A percentile compares a stretch with the other conserved stretches of the same genome.
Conservation (phyloP, 2,113 vertebrate genomes). For the Egretta garzetta region DNA sequence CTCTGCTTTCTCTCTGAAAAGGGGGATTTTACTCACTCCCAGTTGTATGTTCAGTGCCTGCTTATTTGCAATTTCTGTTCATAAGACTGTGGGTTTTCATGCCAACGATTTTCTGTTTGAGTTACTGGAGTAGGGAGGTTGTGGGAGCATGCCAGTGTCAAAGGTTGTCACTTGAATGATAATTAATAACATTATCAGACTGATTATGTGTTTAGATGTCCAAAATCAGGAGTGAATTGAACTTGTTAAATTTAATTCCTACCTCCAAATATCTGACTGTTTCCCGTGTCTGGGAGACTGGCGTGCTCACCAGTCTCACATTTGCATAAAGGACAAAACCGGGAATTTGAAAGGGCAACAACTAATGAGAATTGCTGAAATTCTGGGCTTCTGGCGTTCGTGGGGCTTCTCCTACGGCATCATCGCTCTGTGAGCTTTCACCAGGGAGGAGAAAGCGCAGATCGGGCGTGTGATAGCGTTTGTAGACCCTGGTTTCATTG, state of each 20-base stretch:
- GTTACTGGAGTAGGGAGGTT: slow-evolving; percentile 60
- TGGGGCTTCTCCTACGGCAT: background rate
- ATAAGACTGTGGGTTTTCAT: slow-evolving; percentile 55
- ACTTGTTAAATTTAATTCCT: slow-evolving; percentile 71
- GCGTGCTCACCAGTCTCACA: background rate
- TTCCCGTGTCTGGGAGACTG: slow-evolving; percentile 15
- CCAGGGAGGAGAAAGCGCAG: background rate
- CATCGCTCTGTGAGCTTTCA: background rate
- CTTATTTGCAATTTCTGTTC: slow-evolving; percentile 64
- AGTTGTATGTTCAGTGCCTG: slow-evolving; percentile 27
- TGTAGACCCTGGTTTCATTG: background rate
- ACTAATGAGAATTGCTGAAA: slow-evolving; percentile 17
- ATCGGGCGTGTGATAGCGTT: slow-evolving; percentile 14
- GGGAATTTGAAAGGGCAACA: slow-evolving; percentile 52
- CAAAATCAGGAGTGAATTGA: slow-evolving; percentile 69
- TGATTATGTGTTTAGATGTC: slow-evolving; percentile 72
- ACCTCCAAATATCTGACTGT: slow-evolving; percentile 14
- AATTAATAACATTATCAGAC: slow-evolving; percentile 72
- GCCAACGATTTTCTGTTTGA: slow-evolving; percentile 69
- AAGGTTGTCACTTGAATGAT: slow-evolving; percentile 68
- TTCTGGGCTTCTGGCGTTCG: slow-evolving; percentile 16
- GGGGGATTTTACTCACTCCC: slow-evolving; percentile 35
- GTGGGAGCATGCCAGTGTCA: slow-evolving; percentile 69
- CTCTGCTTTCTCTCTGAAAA: slow-evolving; percentile 61
- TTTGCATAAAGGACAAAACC: slow-evolving; percentile 44